Base-by-base conservation (phyloP, 2,888 invertebrate species). In the Cryptus armator region DNA sequence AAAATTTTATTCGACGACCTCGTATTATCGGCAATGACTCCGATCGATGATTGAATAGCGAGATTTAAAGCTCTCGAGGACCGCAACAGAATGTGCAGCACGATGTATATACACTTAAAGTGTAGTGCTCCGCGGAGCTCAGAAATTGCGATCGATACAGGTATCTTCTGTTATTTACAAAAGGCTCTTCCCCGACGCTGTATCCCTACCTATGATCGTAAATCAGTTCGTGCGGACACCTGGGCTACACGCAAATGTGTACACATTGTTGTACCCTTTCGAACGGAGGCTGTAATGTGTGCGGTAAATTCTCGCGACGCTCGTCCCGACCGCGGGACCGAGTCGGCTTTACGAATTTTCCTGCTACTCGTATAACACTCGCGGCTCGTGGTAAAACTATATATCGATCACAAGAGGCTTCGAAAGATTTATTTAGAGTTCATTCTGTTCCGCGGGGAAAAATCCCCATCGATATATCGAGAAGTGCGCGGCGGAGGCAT, bases 141-240 rank as follows among this genome's bases (percentile, higher is more conserved):
- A 64, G 75, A 68, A 68, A 81, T 59, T 70, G 75, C 68, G 68
- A 81, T 81, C 75, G 68, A 75, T 64, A 75, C 70, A 44, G 68
- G 32, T 37, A 37, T 19, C 48, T 70, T 62, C 62, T 46, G 24
- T 62, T 59, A 68, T 75, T 81, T 70, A 70, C 68, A 75, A 75
- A 81, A 68, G 62, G 68, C 43, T 74, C 46, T 32, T 32, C 62
- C 48, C 37, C 62, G 48, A 48, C 32, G 29, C 32, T 2, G n/a
- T 16, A 53, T 48, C 24, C 46, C 68, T 48, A 24, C 46, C 68
- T 75, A 62, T 24, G 75, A 68, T 75, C 75, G 62, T 59, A 62
- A 66, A 70, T 80, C 71, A 80, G 72, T 80, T 72, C 71, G 51
- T 62, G 56, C 37, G 29, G 53, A 72, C 79, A 74, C 72, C 53